Percentiles rank a stretch among this genome's conserved stretches.
phyloP scores from a whole-genome alignment of 2,888 invertebrate species.

The Catocala nupta region DNA sequence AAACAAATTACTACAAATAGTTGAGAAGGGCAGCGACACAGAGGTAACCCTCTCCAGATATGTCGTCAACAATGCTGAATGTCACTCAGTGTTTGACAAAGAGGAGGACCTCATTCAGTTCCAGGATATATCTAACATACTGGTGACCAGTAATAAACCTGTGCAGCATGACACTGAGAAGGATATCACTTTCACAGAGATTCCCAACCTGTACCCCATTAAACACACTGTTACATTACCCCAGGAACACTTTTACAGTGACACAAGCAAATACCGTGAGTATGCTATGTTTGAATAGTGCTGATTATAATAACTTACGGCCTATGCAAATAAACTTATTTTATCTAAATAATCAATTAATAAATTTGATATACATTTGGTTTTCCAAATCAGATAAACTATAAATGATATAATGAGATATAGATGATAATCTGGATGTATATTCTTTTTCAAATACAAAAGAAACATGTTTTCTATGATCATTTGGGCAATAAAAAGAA shows the following conservation, averaged over 20 bases:
- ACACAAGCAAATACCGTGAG: slow-evolving; percentile 91
- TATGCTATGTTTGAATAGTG: slow-evolving; percentile 47
- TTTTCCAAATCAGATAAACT: no score
- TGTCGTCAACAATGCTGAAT: slow-evolving; percentile 87
- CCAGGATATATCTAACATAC: slow-evolving; percentile 88
- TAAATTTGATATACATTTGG: no score
- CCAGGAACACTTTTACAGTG: slow-evolving; percentile 89
- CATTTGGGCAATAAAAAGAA: no score
- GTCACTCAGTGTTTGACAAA: slow-evolving; percentile 87
- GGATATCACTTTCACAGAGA: slow-evolving; percentile 80
- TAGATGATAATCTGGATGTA: no score
- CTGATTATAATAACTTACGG: no score
- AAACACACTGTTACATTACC: slow-evolving; percentile 90
- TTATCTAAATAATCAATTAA: no score
- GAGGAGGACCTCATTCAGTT: slow-evolving; percentile 89
- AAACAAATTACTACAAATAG: slow-evolving; percentile 89
- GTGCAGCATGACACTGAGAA: slow-evolving; percentile 85
- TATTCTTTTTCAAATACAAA: no score
- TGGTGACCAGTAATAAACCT: slow-evolving; percentile 89
- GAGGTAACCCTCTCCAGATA: slow-evolving; percentile 86
- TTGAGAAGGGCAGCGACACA: slow-evolving; percentile 88
- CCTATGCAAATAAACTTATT: no score
- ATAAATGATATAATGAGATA: no score
- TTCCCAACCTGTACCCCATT: slow-evolving; percentile 93
- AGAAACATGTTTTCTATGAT: no score